Conservation (phyloP, 2,113 vertebrate genomes). For the Acrocephalus kingi region DNA sequence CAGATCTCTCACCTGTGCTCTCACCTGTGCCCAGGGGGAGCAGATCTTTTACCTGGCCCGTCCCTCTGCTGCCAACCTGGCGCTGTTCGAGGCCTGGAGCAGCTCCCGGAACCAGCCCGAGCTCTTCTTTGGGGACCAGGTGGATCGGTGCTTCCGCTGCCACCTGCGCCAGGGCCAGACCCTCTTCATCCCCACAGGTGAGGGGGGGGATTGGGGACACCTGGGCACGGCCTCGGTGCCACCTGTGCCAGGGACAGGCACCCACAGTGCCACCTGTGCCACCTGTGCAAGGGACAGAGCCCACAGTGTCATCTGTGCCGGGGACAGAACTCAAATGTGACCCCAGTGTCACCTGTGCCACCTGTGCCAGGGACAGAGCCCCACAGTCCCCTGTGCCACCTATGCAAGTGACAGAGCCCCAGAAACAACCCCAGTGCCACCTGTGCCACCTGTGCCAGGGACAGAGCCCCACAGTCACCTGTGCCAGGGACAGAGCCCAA, state of each 20-base stretch:
- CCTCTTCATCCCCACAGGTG: not conserved
- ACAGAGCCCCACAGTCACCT: too few relatives aligned
- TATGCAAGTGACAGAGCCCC: too few relatives aligned
- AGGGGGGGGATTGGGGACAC: not conserved
- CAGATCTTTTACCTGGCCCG: not conserved
- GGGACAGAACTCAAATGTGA: too few relatives aligned
- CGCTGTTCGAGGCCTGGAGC: not conserved
- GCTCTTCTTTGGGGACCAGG: not conserved
- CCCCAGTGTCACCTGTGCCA: too few relatives aligned
- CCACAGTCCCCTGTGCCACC: too few relatives aligned
- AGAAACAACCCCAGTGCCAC: too few relatives aligned
- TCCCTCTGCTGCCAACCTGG: not conserved
- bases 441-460: too few relatives aligned
- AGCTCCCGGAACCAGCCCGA: not conserved
- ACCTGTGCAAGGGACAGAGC: not conserved
- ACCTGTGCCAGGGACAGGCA: too few relatives aligned
- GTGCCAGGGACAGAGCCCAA: too few relatives aligned
- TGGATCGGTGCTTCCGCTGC: not conserved
- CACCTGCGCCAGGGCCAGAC: not conserved
- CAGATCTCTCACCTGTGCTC: too few relatives aligned
- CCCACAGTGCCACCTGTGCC: not conserved
- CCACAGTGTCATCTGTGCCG: not conserved
- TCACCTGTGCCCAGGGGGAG: not conserved
- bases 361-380: too few relatives aligned
- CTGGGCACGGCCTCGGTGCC: not conserved